Percentiles rank a stretch among this genome's conserved stretches.
Evolutionary conservation across 2,888 invertebrate species (phyloP).

Genomic region (Exocentrus adspersus): DNA sequence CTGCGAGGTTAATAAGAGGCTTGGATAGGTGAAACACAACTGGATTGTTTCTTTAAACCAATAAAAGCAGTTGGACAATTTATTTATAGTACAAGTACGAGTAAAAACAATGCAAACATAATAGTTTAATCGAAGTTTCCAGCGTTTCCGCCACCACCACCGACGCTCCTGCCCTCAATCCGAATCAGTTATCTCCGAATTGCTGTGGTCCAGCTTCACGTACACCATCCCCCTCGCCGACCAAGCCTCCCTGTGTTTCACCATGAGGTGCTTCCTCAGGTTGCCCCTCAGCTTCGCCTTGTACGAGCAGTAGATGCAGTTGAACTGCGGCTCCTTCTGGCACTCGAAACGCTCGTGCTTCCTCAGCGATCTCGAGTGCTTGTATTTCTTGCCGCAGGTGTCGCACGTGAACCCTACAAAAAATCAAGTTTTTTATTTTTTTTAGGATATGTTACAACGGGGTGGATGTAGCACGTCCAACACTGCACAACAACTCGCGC

Average conservation of each 20-base stretch:
- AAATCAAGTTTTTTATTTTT: too few relatives aligned
- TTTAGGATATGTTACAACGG: too few relatives aligned
- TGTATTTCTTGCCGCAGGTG: constrained; percentile 52
- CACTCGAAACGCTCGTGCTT: constrained; percentile 47
- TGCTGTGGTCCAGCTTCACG: background rate
- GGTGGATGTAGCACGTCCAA: too few relatives aligned
- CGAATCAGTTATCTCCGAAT: background rate
- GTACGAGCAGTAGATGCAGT: constrained; percentile 35
- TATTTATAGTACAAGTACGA: too few relatives aligned
- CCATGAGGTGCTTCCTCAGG: constrained; percentile 33
- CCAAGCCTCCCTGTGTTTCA: constrained; percentile 25
- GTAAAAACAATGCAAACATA: too few relatives aligned
- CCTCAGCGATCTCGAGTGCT: constrained; percentile 40
- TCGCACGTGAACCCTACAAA: constrained; percentile 41
- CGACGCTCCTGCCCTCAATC: background rate
- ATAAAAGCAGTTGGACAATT: too few relatives aligned
- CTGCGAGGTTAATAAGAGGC: background rate
- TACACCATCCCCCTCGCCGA: constrained; percentile 14
- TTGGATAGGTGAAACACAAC: too few relatives aligned
- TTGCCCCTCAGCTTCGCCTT: constrained; percentile 34
- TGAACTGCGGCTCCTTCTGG: constrained; percentile 43
- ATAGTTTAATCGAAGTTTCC: too few relatives aligned
- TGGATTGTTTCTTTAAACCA: too few relatives aligned
- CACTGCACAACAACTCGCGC: too few relatives aligned
- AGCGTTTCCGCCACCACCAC: too few relatives aligned